Evolutionary conservation across 2,888 invertebrate species (phyloP).

Genomic region (Monochamus alternatus): DNA sequence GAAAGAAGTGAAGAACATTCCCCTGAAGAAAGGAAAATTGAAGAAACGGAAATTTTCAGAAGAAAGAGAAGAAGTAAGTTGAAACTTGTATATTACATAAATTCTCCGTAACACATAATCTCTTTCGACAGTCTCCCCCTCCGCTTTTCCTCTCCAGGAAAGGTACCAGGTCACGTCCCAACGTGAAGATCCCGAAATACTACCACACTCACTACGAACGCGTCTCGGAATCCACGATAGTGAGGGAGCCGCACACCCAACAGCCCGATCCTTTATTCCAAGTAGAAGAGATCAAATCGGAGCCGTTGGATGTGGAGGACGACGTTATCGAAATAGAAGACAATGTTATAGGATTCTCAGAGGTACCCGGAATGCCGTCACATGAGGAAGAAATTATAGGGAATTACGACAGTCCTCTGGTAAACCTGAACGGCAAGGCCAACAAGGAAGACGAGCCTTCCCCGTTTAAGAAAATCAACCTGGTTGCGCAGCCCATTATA

Average conservation of each 20-base stretch:
- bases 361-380: conserved; percentile 48
- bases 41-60: conserved; percentile 55
- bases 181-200: conserved; percentile 68
- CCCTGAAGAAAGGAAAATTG: conserved; percentile 47
- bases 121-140: conserved; percentile 62
- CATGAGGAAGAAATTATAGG: conserved; percentile 56
- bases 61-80: conserved; percentile 57
- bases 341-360: conserved; percentile 50
- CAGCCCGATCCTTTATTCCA: conserved; percentile 58
- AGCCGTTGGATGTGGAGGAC: conserved; percentile 66
- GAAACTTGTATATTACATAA: not conserved
- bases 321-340: conserved; percentile 57
- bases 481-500: conserved; percentile 48
- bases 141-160: conserved; percentile 64
- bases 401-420: conserved; percentile 54
- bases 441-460: conserved; percentile 28
- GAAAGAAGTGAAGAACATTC: conserved; percentile 21
- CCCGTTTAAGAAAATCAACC: conserved; percentile 44
- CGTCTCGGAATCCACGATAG: conserved; percentile 52
- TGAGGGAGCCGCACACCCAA: conserved; percentile 52
- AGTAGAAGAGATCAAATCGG: conserved; percentile 65
- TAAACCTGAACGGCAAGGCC: conserved; percentile 42
- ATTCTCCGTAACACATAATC: conserved; percentile 3
- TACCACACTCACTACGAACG: conserved; percentile 58
- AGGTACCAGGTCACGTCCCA: conserved; percentile 69